phyloP scores from a whole-genome alignment of 1,140 invertebrate genomes.

The Nixonia krombeini region DNA sequence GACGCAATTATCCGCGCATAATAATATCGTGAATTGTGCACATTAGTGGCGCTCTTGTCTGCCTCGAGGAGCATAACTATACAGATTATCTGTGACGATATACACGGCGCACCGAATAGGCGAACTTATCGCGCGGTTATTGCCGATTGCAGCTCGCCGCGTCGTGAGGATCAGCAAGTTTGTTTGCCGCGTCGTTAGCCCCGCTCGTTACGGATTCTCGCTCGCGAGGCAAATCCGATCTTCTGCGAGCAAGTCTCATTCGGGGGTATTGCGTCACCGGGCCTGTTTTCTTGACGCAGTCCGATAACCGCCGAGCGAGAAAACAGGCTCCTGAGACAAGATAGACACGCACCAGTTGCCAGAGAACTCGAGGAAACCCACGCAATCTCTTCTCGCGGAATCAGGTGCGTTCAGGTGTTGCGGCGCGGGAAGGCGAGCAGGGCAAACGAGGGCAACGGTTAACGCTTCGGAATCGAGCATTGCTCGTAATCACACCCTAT shows the following conservation, averaged over 20 bases:
- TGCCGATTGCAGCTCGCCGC: not conserved
- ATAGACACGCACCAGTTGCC: constrained; percentile 56
- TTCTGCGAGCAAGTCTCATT: constrained; percentile 20
- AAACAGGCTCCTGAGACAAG: constrained; percentile 36
- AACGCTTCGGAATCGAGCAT: constrained; percentile 7
- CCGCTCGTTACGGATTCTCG: not conserved
- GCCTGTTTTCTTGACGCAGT: constrained; percentile 43
- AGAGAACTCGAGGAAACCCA: constrained; percentile 45
- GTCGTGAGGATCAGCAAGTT: constrained; percentile 17
- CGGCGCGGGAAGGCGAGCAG: constrained; percentile 17
- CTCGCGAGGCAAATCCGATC: constrained; percentile 4
- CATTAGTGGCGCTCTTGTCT: constrained; percentile 24
- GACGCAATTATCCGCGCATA: constrained; percentile 33
- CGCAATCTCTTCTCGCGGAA: constrained; percentile 37
- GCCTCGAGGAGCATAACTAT: constrained; percentile 35
- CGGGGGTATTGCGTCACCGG: constrained; percentile 28
- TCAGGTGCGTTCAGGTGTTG: constrained; percentile 48
- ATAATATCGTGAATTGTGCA: constrained; percentile 30
- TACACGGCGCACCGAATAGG: constrained; percentile 10
- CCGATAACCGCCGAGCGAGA: constrained; percentile 42
- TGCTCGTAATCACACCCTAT: constrained; percentile 19
- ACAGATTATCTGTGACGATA: constrained; percentile 29
- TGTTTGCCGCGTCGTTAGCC: constrained; percentile 11
- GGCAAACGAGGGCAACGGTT: constrained; percentile 14
- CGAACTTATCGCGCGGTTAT: constrained; percentile 9